A percentile compares a stretch with the other conserved stretches of the same genome.
phyloP scores from a whole-genome alignment of 2,797 vertebrate genomes.

The Girardinus metallicus region DNA sequence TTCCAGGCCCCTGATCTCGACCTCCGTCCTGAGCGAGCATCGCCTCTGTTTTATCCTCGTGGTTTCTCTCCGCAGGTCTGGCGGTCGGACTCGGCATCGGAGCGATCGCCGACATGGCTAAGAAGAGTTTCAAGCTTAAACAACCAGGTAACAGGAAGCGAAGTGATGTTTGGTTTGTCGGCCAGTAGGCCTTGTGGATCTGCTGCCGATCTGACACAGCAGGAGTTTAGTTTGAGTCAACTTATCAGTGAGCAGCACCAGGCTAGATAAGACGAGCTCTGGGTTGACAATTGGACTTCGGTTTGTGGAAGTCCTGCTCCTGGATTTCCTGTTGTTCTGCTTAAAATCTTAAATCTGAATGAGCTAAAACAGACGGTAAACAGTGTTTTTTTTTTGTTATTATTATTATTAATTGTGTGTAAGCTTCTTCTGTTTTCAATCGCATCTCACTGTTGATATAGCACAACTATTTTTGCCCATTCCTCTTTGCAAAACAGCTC shows the following conservation, averaged over 20 bases:
- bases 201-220: background rate
- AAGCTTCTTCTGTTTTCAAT: no score
- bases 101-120: conserved; percentile 91
- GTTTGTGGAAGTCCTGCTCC: background rate
- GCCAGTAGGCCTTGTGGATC: background rate
- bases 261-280: background rate
- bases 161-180: background rate
- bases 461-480: no score
- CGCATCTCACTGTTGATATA: no score
- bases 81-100: conserved; percentile 93
- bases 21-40: background rate
- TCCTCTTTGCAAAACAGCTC: no score
- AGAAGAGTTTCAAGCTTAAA: conserved; percentile 88
- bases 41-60: background rate
- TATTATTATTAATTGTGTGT: no score
- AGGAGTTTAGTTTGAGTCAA: background rate
- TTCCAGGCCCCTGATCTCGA: background rate
- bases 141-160: conserved; percentile 66
- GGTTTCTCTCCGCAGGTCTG: conserved; percentile 79
- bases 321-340: background rate
- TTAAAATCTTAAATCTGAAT: background rate
- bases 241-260: background rate
- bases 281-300: background rate
- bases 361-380: no score
- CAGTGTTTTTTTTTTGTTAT: no score